phyloP scores from a whole-genome alignment of 2,797 vertebrate species.

The Vultur gryphus region DNA sequence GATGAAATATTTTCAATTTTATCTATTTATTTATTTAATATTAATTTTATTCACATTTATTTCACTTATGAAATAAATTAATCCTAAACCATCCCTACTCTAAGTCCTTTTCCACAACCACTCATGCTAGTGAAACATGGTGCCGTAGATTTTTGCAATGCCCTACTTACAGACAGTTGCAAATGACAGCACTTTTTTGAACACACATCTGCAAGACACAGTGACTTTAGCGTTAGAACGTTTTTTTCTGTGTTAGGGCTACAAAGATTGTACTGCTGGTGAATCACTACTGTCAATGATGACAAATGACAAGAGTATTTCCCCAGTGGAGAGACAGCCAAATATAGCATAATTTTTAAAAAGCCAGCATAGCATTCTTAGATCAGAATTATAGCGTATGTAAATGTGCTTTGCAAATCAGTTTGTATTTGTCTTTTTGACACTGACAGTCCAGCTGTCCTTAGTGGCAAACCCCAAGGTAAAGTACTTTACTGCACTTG shows the following conservation, averaged over 20 bases:
- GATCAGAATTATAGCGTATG: neutral
- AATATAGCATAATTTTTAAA: neutral
- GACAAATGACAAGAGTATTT: neutral
- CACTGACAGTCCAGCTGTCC: neutral
- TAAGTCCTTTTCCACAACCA: neutral
- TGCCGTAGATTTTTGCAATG: neutral
- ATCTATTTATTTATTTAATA: neutral
- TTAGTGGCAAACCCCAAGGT: neutral
- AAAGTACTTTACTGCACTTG: neutral
- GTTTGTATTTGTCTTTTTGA: neutral
- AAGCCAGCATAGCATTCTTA: neutral
- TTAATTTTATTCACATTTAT: neutral
- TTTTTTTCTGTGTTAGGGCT: neutral
- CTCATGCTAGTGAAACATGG: neutral
- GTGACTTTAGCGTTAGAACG: neutral
- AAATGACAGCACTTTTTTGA: neutral
- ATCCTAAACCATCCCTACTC: neutral
- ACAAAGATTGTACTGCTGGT: neutral
- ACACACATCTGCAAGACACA: neutral
- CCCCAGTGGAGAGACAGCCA: neutral
- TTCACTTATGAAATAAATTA: neutral
- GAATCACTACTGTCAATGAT: neutral
- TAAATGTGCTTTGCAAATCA: neutral
- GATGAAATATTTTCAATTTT: neutral
- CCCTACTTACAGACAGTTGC: neutral